Evolutionary conservation across 2,888 invertebrate genomes (phyloP), one percentile per base, ranked within the genome.

Genomic region (Caenorhabditis wallacei): DNA sequence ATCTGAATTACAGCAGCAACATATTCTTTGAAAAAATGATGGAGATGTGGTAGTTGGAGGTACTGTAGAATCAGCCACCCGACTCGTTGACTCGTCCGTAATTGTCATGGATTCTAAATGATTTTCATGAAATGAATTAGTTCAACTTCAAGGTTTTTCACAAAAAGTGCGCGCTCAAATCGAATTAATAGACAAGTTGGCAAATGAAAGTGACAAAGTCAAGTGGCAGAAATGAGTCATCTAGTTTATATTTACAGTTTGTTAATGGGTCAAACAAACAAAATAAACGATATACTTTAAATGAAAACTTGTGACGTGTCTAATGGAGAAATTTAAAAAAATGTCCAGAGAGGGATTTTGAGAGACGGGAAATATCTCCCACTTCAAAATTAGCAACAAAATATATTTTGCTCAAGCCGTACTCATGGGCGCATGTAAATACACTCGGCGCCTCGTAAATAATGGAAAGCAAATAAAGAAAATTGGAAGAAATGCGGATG

Each of bases 381-480:
- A 76, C 76, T 76, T 76, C 76, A 69, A 76, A 76, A 76, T 76
- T 76, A 76, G 76, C 76, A 76, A 76, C 76, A 76, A 30, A 30
- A 76, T 76, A 68, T 76, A 76, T 69, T 76, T 76, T 76, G 68
- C 76, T 76, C 76, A 68, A 76, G 75, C 59, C 76, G 76, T 76
- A 76, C 76, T 69, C 68, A 76, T 76, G 76, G 68, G 68, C 59
- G 51, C 76, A 76, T 76, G 76, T 76, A 61, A 53, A 66, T 76
- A 76, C 76, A 76, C 76, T 76, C 61, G 61, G 68, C 69, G 76
- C 76, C 66, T 69, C 76, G 76, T 76, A 76, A 76, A 76, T 76
- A 76, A 76, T 76, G 76, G 76, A 76, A 61, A 53, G 76, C 76
- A 76, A 76, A 76, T 46, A 76, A 63, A 63, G 54, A 53, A 61